Conservation (phyloP, 2,113 vertebrate species). For the Morone saxatilis region DNA sequence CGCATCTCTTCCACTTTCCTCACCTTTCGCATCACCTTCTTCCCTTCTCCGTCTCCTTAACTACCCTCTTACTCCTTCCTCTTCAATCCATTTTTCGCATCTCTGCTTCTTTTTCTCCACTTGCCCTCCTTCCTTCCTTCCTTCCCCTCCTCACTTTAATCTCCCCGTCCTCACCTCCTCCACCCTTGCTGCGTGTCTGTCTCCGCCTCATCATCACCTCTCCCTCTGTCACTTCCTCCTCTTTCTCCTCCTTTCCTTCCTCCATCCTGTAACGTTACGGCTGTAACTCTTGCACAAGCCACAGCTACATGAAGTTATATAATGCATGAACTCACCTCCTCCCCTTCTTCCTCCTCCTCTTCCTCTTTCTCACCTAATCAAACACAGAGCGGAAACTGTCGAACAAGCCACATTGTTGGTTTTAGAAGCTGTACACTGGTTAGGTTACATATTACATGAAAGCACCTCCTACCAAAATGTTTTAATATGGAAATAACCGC, state of each 20-base stretch:
- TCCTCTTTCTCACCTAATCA: conserved; percentile 61
- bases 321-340: conserved; percentile 51
- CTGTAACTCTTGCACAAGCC: conserved; percentile 13
- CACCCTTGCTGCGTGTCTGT: background rate
- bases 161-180: background rate
- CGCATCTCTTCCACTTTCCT: no score
- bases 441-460: conserved; percentile 73
- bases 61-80: background rate
- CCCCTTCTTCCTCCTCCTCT: conserved; percentile 35
- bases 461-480: conserved; percentile 72
- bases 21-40: background rate
- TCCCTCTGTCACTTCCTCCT: background rate
- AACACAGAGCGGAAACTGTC: conserved; percentile 62
- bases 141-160: no score
- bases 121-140: background rate
- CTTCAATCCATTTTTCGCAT: background rate
- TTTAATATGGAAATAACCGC: conserved; percentile 74
- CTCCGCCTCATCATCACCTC: background rate
- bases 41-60: background rate
- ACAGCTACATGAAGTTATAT: conserved; percentile 52
- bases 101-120: background rate
- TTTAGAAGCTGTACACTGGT: conserved; percentile 44
- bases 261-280: conserved; percentile 15
- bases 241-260: background rate
- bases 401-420: conserved; percentile 66